phyloP scores from a whole-genome alignment of 2,888 invertebrate species.

The Caenorhabditis sp. region DNA sequence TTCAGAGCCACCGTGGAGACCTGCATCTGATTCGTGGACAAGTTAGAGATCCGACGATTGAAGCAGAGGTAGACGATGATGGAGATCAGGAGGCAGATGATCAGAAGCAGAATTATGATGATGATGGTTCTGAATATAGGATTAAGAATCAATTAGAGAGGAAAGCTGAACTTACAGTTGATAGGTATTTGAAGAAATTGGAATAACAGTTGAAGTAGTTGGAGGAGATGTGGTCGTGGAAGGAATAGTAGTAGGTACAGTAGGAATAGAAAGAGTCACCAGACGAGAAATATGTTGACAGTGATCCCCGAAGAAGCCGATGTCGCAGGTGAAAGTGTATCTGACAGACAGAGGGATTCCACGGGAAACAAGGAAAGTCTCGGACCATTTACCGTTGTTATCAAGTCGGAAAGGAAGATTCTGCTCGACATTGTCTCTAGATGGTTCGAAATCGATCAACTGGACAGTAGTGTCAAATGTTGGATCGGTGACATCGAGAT shows the following conservation, averaged over 20 bases:
- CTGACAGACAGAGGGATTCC: background rate
- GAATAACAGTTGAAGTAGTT: background rate
- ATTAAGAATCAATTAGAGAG: background rate
- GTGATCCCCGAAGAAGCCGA: background rate
- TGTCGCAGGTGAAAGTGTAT: background rate
- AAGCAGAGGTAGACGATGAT: background rate
- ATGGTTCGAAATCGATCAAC: background rate
- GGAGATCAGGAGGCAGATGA: background rate
- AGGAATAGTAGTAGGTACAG: background rate
- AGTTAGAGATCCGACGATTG: too few species aligned
- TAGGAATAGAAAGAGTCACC: background rate
- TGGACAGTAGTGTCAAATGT: background rate
- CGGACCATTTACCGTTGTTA: background rate
- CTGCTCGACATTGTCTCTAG: background rate
- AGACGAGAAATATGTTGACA: background rate
- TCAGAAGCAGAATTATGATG: background rate
- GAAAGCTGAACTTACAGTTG: background rate
- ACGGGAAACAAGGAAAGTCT: background rate
- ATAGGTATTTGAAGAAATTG: background rate
- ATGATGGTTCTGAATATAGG: slow-evolving; percentile 6
- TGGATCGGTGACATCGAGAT: background rate
- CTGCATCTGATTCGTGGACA: too few species aligned
- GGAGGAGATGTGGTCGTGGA: background rate
- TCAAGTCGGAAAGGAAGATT: background rate
- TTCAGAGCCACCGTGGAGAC: too few species aligned